Conservation (phyloP, 2,888 invertebrate species). For the Lumbricus terrestris region DNA sequence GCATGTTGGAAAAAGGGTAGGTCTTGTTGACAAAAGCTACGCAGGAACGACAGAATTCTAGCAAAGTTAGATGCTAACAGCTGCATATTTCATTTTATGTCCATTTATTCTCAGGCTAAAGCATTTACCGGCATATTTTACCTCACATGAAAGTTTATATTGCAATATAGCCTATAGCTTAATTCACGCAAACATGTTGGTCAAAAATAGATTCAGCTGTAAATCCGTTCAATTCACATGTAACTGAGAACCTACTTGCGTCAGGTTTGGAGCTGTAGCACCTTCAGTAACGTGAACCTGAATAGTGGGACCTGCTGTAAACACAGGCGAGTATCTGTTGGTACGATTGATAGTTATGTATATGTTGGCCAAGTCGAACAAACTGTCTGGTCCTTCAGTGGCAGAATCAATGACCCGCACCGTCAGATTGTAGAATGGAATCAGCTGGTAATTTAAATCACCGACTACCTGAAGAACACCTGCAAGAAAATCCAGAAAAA, state of each 20-base stretch:
- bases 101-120: too few species aligned
- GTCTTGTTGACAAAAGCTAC: too few species aligned
- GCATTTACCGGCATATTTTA: too few species aligned
- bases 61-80: too few species aligned
- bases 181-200: neutral
- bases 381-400: neutral
- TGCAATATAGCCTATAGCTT: too few species aligned
- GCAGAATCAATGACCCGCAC: constrained; percentile 15
- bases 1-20: too few species aligned
- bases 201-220: neutral
- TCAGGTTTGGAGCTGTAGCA: neutral
- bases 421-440: constrained; percentile 13
- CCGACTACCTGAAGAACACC: constrained; percentile 18
- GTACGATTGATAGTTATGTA: neutral
- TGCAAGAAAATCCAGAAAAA: neutral
- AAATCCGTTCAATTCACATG: neutral
- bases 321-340: constrained; percentile 7
- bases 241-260: neutral
- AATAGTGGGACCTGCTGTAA: neutral
- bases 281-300: constrained; percentile 9
- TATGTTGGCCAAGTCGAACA: neutral
- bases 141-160: too few species aligned
- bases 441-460: neutral
- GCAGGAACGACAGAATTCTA: too few species aligned
- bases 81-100: too few species aligned